phyloP scores from a whole-genome alignment of 2,797 vertebrate species.

The Sebastolobus alascanus region DNA sequence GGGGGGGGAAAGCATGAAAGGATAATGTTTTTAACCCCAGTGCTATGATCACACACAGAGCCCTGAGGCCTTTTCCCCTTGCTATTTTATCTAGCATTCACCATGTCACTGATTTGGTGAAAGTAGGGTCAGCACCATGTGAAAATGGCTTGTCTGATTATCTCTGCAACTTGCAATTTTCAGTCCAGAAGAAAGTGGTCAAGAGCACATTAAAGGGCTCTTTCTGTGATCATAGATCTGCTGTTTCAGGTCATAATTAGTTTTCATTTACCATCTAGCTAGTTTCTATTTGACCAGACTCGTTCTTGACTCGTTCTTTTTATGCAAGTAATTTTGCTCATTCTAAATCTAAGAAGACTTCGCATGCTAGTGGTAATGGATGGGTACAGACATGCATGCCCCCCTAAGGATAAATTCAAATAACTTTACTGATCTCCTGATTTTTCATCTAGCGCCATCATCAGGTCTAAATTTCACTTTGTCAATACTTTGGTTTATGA shows the following conservation, averaged over 20 bases:
- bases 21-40: not conserved
- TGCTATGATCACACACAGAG: constrained; percentile 7
- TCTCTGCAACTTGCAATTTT: constrained; percentile 22
- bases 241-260: not conserved
- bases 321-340: not conserved
- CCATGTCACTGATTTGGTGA: not conserved
- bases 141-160: constrained; percentile 17
- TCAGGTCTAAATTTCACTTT: no score
- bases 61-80: constrained; percentile 13
- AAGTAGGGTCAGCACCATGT: not conserved
- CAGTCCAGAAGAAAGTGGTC: not conserved
- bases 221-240: not conserved
- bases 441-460: no score
- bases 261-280: not conserved
- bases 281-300: not conserved
- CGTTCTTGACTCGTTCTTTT: not conserved
- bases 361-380: not conserved
- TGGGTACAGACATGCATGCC: not conserved
- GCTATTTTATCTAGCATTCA: not conserved
- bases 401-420: not conserved
- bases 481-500: no score
- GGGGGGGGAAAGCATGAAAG: not conserved
- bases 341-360: not conserved
- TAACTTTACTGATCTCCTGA: not conserved
- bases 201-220: not conserved